These are phyloP conservation scores for Eleginops maclovinus DNA, from an alignment of 2,113 vertebrate genomes.

Conservation along the genomic window DNA sequence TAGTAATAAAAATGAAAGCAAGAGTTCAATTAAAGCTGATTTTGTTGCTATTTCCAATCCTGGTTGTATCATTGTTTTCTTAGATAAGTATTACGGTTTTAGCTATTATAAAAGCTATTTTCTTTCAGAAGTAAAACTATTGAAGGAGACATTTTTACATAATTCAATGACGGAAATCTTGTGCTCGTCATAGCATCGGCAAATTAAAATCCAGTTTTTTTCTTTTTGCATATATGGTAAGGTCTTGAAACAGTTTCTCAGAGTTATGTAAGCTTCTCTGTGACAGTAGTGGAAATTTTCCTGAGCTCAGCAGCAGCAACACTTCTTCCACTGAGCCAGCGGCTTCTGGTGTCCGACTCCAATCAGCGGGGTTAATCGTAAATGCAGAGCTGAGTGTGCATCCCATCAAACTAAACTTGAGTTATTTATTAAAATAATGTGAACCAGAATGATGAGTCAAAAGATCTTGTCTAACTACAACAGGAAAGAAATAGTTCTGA, in stretches of 20 bases:
- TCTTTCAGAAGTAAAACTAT: no score
- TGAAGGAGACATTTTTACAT: conserved; percentile 9
- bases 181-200: conserved; percentile 15
- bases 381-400: background rate
- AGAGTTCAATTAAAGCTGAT: no score
- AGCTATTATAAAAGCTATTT: no score
- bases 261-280: conserved; percentile 6
- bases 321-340: conserved; percentile 37
- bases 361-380: conserved; percentile 21
- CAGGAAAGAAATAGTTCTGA: background rate
- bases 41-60: background rate
- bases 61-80: background rate
- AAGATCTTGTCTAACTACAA: background rate
- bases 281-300: conserved; percentile 5
- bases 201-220: conserved; percentile 2
- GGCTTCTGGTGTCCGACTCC: background rate
- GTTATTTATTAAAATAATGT: conserved; percentile 21
- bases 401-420: background rate
- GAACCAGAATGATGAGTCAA: background rate
- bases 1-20: no score
- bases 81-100: background rate
- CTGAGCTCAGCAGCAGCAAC: conserved; percentile 36
- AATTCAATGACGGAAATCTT: background rate
- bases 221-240: conserved; percentile 3
- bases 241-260: background rate